Percentiles rank a stretch among this genome's conserved stretches.
phyloP scores from a whole-genome alignment of 1,140 invertebrate genomes.

The Drosophila parabipectinata region DNA sequence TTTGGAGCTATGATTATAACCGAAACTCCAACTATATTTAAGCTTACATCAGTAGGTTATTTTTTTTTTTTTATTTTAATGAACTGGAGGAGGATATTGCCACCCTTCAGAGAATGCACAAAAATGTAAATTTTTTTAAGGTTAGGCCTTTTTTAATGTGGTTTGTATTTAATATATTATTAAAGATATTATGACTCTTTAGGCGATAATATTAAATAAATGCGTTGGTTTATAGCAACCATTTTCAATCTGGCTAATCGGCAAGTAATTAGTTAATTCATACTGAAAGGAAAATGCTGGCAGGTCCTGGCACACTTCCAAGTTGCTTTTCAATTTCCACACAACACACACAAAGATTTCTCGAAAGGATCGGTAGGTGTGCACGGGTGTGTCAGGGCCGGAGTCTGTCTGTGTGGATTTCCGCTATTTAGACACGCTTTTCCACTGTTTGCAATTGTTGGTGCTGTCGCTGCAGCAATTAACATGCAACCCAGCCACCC shows the following conservation, averaged over 20 bases:
- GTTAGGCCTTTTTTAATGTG: too few species aligned
- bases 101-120: too few species aligned
- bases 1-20: too few species aligned
- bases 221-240: not conserved
- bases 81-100: too few species aligned
- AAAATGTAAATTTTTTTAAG: too few species aligned
- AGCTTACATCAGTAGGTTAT: too few species aligned
- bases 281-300: conserved; percentile 17
- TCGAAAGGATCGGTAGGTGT: conserved; percentile 6
- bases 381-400: conserved; percentile 17
- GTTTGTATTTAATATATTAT: too few species aligned
- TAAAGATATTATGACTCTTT: too few species aligned
- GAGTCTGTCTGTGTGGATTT: conserved; percentile 40
- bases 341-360: conserved; percentile 47
- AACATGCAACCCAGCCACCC: conserved; percentile 60
- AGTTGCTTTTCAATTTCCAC: conserved; percentile 64
- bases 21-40: too few species aligned
- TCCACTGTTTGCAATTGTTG: conserved; percentile 64
- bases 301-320: conserved; percentile 12
- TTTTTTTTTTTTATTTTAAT: too few species aligned
- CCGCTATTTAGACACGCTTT: conserved; percentile 77
- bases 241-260: conserved; percentile 13
- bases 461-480: conserved; percentile 63
- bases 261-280: conserved; percentile 3
- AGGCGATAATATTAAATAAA: not conserved